A percentile compares a stretch with the other conserved stretches of the same genome.
phyloP scores from a whole-genome alignment of 2,888 invertebrate genomes.

The Labia minor region DNA sequence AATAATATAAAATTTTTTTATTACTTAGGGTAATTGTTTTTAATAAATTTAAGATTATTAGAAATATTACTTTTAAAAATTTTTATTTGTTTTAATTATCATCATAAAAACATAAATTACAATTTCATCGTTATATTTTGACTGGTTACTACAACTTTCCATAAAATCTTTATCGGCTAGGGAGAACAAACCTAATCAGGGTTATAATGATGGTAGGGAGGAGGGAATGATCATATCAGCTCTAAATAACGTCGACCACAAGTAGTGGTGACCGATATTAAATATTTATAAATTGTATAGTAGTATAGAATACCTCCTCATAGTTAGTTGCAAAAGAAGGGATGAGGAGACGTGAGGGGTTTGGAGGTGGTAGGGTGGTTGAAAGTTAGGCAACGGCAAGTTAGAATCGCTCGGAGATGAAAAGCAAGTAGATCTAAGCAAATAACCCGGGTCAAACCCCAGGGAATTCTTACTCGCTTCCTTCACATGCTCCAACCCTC shows the following conservation, averaged over 20 bases:
- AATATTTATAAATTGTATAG: not conserved
- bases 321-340: not conserved
- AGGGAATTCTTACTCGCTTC: not conserved
- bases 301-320: not conserved
- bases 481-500: not conserved
- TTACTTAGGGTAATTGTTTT: too few relatives aligned
- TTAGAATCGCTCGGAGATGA: constrained; percentile 8
- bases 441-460: constrained; percentile 2
- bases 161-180: too few relatives aligned
- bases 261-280: not conserved
- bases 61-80: too few relatives aligned
- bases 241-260: not conserved
- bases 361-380: not conserved
- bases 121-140: too few relatives aligned
- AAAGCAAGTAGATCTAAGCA: constrained; percentile 7
- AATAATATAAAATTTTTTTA: too few relatives aligned
- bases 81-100: too few relatives aligned
- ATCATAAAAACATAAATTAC: too few relatives aligned
- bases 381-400: constrained; percentile 1
- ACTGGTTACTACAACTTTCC: too few relatives aligned
- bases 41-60: too few relatives aligned
- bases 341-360: not conserved
- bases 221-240: too few relatives aligned
- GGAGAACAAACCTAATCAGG: too few relatives aligned
- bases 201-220: too few relatives aligned